phyloP scores from a whole-genome alignment of 2,888 invertebrate genomes.

The Pheosia tremula region DNA sequence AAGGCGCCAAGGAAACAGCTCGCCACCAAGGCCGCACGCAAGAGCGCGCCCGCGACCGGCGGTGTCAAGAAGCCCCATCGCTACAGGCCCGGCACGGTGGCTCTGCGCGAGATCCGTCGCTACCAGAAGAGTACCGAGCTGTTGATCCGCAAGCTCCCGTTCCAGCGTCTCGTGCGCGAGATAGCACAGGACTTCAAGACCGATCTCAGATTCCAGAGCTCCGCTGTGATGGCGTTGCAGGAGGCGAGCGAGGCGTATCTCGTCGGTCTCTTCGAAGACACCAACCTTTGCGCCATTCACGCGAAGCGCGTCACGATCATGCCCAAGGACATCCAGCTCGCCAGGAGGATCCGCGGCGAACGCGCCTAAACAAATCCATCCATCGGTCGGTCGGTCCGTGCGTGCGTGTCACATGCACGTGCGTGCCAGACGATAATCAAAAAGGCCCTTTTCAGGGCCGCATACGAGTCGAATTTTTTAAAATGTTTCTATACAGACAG shows the following conservation, averaged over 20 bases:
- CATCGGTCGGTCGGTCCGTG: too few species aligned
- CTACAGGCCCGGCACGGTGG: slow-evolving; percentile 95
- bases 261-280: slow-evolving; percentile 87
- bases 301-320: slow-evolving; percentile 96
- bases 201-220: slow-evolving; percentile 78
- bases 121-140: slow-evolving; percentile 96
- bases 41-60: slow-evolving; percentile 90
- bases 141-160: slow-evolving; percentile 93
- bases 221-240: slow-evolving; percentile 88
- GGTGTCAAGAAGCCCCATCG: slow-evolving; percentile 93
- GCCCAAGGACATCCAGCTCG: slow-evolving; percentile 93
- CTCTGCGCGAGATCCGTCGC: slow-evolving; percentile 95
- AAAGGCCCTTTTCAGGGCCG: slow-evolving; percentile 33
- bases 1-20: slow-evolving; percentile 95
- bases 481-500: slow-evolving; percentile 10
- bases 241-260: slow-evolving; percentile 93
- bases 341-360: slow-evolving; percentile 20
- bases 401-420: too few species aligned
- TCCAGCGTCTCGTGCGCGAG: slow-evolving; percentile 92
- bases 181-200: slow-evolving; percentile 97
- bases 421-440: slow-evolving; percentile 4
- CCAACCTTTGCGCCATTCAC: slow-evolving; percentile 95
- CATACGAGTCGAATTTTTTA: slow-evolving; percentile 12
- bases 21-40: slow-evolving; percentile 94
- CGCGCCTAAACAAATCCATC: slow-evolving; percentile 12